Conservation (phyloP, 2,797 vertebrate species). For the Myiothlypis chrysogaster region DNA sequence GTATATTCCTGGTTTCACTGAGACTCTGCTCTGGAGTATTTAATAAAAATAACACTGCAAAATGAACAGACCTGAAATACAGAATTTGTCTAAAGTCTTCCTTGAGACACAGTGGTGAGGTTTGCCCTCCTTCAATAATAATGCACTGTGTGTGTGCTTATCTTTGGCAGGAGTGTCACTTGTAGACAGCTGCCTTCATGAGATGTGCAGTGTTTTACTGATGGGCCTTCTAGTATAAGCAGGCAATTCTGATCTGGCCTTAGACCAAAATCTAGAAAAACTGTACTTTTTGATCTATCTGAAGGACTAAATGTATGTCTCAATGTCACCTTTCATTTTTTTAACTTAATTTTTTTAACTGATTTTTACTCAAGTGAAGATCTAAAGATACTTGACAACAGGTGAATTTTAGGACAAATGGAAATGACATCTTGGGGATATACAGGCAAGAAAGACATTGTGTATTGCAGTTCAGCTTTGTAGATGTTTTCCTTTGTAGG, state of each 20-base stretch:
- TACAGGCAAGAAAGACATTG: background rate
- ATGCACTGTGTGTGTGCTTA: background rate
- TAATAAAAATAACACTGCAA: slow-evolving; percentile 3
- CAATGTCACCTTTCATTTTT: background rate
- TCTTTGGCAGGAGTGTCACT: background rate
- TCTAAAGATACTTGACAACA: background rate
- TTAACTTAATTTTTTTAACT: background rate
- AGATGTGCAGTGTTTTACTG: background rate
- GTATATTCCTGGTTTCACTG: background rate
- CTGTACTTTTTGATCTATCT: background rate
- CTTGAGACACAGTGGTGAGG: background rate
- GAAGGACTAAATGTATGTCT: background rate
- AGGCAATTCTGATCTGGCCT: background rate
- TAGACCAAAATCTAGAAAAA: background rate
- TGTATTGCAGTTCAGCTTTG: background rate
- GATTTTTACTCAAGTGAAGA: background rate
- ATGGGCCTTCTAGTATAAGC: background rate
- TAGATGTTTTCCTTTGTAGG: background rate
- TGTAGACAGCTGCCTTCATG: background rate
- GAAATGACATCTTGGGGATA: background rate
- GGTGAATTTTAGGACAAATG: background rate
- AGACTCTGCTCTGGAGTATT: background rate
- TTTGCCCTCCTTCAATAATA: background rate
- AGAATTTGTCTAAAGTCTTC: background rate
- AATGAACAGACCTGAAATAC: slow-evolving; percentile 17